Base-by-base conservation (phyloP, 2,797 vertebrate genomes). In the Tiaroga cobitis region DNA sequence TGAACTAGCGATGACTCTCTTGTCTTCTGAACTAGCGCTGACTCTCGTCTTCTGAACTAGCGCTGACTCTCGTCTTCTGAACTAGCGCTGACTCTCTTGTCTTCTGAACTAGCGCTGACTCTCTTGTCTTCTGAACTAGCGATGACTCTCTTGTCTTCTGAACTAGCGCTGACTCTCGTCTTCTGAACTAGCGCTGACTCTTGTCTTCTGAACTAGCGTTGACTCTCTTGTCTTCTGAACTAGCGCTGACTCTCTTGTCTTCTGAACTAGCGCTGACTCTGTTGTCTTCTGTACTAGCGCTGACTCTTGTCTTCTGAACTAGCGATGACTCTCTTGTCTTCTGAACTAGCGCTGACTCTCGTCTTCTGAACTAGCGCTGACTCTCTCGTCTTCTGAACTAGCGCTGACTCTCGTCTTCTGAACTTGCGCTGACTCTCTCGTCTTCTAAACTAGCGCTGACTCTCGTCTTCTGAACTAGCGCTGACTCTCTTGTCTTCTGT, bases 271-370 rank as follows among this genome's bases (percentile, higher is more conserved):
- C 67, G 15, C n/a, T 73, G 29, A 86, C 74, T 54, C 34, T 73
- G 11, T 39, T 15, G 37, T 39, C 37, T 39, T 41, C 41, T 41
- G 37, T 63, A 65, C 82, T 85, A 84, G 61, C 24, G 51, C 82
- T 77, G 54, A 43, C 41, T 41, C 41, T 43, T 0, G 39, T 41
- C 41, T 41, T 41, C 9, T 41, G 9, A 10, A 41, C 37, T 83
- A 59, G n/a, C 67, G 15, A 13, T 67, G 29, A 86, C 81, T 67
- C 34, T 73, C 24, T 41, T 26, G 41, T 43, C 41, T 43, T 43
- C 41, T 43, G 49, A 70, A 63, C 82, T 85, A 84, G 61, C 16
- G 63, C 82, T 70, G 54, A 41, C 41, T 41, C 39, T 41, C 39
- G 69, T 46, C 26, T 46, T 24, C 1, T 46, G 43, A 13, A 15